phyloP scores from a whole-genome alignment of 2,797 vertebrate genomes.

The Fringilla coelebs region DNA sequence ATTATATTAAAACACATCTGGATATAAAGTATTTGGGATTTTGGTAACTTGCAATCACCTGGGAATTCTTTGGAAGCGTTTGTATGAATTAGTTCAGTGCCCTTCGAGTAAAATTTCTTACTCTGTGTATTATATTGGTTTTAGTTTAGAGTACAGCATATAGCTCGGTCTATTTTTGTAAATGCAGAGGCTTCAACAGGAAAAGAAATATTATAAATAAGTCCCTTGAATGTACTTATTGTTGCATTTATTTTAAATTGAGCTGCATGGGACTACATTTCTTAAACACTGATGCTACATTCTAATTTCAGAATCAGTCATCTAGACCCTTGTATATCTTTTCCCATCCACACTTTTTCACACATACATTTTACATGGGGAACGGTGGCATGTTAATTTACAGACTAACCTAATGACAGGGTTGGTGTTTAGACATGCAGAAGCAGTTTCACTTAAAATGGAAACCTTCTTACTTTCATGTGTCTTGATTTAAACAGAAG shows the following conservation, averaged over 20 bases:
- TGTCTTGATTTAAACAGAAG: slow-evolving; percentile 34
- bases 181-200: neutral
- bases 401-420: neutral
- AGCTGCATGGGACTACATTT: neutral
- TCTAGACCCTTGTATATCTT: neutral
- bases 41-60: neutral
- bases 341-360: neutral
- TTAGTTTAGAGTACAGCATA: neutral
- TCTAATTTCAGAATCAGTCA: neutral
- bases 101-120: neutral
- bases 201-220: neutral
- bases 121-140: neutral
- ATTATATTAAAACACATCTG: neutral
- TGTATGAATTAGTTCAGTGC: neutral
- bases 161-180: neutral
- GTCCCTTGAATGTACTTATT: neutral
- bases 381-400: neutral
- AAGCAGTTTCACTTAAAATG: slow-evolving; percentile 14
- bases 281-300: neutral
- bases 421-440: neutral
- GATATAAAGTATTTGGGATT: slow-evolving; percentile 1
- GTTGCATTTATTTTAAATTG: slow-evolving; percentile 2
- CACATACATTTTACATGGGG: neutral
- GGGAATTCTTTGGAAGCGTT: neutral
- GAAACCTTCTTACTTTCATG: slow-evolving; percentile 16